phyloP scores from a whole-genome alignment of 2,113 vertebrate species.

The Lipophrys pholis region DNA sequence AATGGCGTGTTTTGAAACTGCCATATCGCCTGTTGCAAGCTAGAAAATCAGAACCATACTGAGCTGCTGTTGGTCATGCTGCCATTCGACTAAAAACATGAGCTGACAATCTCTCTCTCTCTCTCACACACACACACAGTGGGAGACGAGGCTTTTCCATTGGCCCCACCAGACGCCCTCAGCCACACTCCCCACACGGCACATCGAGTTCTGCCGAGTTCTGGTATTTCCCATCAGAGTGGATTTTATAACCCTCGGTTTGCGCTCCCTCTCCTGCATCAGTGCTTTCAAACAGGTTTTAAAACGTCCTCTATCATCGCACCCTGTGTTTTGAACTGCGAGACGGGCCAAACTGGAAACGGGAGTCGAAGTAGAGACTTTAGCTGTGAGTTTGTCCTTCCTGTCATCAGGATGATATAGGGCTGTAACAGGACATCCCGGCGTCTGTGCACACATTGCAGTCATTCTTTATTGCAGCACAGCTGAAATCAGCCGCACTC shows the following conservation, averaged over 20 bases:
- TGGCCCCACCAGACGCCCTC: conserved; percentile 56
- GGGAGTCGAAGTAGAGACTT: conserved; percentile 22
- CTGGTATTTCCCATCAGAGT: conserved; percentile 70
- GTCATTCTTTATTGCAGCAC: conserved; percentile 70
- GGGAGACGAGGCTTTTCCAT: conserved; percentile 70
- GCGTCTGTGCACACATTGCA: conserved; percentile 67
- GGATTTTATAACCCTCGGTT: conserved; percentile 50
- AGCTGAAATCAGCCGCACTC: conserved; percentile 70
- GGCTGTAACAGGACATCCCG: conserved; percentile 62
- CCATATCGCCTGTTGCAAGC: conserved; percentile 44
- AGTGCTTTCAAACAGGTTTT: conserved; percentile 22
- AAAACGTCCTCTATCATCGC: conserved; percentile 33
- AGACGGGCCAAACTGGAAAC: conserved; percentile 39
- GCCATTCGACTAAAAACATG: conserved; percentile 56
- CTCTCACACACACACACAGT: conserved; percentile 27
- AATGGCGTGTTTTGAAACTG: conserved; percentile 42
- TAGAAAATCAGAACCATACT: conserved; percentile 58
- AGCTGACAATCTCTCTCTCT: conserved; percentile 42
- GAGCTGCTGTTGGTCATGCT: conserved; percentile 61
- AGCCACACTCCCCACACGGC: conserved; percentile 63
- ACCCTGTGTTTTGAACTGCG: conserved; percentile 6
- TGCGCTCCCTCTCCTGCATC: conserved; percentile 24
- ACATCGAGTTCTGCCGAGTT: conserved; percentile 63
- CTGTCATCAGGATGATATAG: conserved; percentile 61
- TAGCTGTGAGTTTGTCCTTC: conserved; percentile 28